Conservation (phyloP, 2,113 vertebrate species). For the Vulpes lagopus region DNA sequence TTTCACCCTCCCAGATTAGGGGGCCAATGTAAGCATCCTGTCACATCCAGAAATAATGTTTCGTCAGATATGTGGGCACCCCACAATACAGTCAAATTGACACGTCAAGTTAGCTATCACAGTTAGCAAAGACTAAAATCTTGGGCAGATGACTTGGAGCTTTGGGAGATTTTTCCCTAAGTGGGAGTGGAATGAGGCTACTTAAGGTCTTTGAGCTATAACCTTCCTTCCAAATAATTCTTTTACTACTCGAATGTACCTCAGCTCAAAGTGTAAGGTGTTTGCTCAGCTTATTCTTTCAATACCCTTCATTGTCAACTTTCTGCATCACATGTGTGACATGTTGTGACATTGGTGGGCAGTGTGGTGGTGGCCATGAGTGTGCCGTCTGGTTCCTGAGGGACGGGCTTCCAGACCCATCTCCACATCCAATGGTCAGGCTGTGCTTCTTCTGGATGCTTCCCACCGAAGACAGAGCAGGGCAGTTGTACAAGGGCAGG, state of each 20-base stretch:
- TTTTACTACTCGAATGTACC: not conserved
- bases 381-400: not conserved
- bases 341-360: not conserved
- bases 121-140: not conserved
- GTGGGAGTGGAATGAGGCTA: not conserved
- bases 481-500: not conserved
- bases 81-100: not conserved
- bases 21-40: not conserved
- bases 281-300: not conserved
- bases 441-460: not conserved
- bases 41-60: not conserved
- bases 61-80: not conserved
- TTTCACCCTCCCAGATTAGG: not conserved
- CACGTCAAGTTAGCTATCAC: not conserved
- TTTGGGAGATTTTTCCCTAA: not conserved
- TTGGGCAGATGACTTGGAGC: not conserved
- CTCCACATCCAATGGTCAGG: not conserved
- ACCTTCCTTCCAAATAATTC: not conserved
- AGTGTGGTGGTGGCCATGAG: not conserved
- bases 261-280: not conserved
- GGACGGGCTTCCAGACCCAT: not conserved
- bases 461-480: not conserved
- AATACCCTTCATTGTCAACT: not conserved
- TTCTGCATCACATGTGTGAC: not conserved
- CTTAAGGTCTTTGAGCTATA: not conserved